Percentiles rank a stretch among this genome's conserved stretches.
phyloP scores from a whole-genome alignment of 2,888 invertebrate genomes.

The Lampropteryx suffumata region DNA sequence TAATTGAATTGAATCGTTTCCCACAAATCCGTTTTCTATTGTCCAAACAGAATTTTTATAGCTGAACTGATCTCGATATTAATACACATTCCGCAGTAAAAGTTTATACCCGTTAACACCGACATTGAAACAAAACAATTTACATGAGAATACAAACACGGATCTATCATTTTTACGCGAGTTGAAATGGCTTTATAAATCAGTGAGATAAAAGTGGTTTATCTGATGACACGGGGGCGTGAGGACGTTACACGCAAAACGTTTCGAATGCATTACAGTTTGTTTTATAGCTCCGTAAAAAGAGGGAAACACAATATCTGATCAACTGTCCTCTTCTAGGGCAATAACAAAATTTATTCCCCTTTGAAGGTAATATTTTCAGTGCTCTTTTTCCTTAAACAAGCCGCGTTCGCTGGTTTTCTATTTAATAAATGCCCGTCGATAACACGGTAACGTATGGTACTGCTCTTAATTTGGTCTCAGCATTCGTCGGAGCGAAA shows the following conservation, averaged over 20 bases:
- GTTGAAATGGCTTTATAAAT: slow-evolving; percentile 67
- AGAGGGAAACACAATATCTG: slow-evolving; percentile 28
- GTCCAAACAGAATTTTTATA: slow-evolving; percentile 28
- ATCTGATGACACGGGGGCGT: slow-evolving; percentile 42
- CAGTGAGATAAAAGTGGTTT: slow-evolving; percentile 57
- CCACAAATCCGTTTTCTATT: slow-evolving; percentile 17
- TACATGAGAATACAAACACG: slow-evolving; percentile 52
- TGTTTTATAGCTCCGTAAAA: slow-evolving; percentile 33
- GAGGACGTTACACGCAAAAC: slow-evolving; percentile 39
- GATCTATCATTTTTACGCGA: slow-evolving; percentile 61
- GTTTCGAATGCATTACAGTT: slow-evolving; percentile 50
- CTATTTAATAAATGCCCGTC: slow-evolving; percentile 24
- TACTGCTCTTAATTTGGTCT: slow-evolving; percentile 49
- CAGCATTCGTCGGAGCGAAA: slow-evolving; percentile 48
- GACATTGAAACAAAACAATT: slow-evolving; percentile 57
- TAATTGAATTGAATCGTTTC: slow-evolving; percentile 16
- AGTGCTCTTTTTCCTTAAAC: slow-evolving; percentile 15
- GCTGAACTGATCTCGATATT: slow-evolving; percentile 32
- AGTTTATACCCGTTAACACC: slow-evolving; percentile 30
- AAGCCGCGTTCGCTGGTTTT: slow-evolving; percentile 14
- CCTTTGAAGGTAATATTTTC: slow-evolving; percentile 16
- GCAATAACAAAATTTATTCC: slow-evolving; percentile 22
- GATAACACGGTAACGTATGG: slow-evolving; percentile 38
- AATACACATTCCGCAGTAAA: slow-evolving; percentile 29
- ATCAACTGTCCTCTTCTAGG: slow-evolving; percentile 27